Base-by-base conservation (phyloP, 2,888 invertebrate species). In the Sceliomorpha sp. region DNA sequence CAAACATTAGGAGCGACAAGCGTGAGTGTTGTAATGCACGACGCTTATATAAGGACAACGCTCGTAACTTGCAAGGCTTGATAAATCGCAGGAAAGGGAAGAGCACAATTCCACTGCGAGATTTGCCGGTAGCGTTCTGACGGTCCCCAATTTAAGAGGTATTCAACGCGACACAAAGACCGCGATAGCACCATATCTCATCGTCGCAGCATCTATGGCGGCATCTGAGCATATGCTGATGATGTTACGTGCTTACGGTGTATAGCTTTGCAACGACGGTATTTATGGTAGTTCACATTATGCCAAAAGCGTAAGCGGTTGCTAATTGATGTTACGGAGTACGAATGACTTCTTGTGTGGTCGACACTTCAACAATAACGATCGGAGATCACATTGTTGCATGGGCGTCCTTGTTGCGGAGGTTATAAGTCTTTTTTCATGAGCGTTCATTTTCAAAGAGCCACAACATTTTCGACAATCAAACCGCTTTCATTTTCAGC, bases 81-180 rank as follows among this genome's bases (percentile, higher is more conserved):
- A 63, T 63, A 24, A 68, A 62, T 62, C 39, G 37, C 44, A 55
- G 37, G 13, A 32, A 53, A 58, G 59, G 60, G 72, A 68, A 66
- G 62, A 59, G 32, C 15, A 27, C 42, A 31, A 59, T n/a, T n/a
- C n/a, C n/a, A n/a, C n/a, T 51, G 44, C 32, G 70, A 75, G 69
- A 70, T 72, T 79, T 73, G 55, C 15, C 67, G 73, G 81, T 81
- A 82, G 82, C 80, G 31, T 56, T 59, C 51, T 56, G 75, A 72
- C 69, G 72, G 72, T 76, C 77, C 79, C 79, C 81, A 85, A 86
- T 86, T 84, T 85, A 79, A 82, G 80, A 56, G 79, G 81, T 78
- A 86, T 86, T 86, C 86, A 86, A 75, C 59, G 62, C 70, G 78
- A 73, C 79, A 85, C 86, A 86, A 86, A 84, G 82, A 75, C 68